Conservation (phyloP, 1,140 invertebrate species). For the Bombus confusus region DNA sequence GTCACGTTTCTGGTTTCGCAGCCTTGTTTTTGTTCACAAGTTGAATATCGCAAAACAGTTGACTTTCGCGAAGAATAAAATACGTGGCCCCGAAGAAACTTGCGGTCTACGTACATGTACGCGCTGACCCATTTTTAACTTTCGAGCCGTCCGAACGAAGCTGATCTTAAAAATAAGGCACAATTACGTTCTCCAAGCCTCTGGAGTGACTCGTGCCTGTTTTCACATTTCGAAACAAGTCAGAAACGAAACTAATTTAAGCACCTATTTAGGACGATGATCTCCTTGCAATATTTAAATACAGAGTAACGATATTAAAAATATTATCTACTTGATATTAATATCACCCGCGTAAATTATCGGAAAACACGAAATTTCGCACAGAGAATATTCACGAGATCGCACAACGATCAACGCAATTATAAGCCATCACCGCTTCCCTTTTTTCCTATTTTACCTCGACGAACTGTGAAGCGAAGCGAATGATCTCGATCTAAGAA, state of each 20-base stretch:
- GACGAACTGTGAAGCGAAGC: neutral
- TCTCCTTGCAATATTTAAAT: neutral
- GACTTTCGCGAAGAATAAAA: neutral
- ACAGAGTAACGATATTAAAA: no score
- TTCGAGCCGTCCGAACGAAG: neutral
- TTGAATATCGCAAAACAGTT: slow-evolving; percentile 19
- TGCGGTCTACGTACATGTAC: neutral
- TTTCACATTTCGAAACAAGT: neutral
- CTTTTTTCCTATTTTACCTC: neutral
- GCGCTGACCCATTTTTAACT: neutral
- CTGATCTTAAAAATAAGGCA: neutral
- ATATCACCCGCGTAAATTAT: no score
- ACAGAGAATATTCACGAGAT: no score
- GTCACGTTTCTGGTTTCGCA: slow-evolving; percentile 15
- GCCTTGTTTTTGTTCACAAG: slow-evolving; percentile 8
- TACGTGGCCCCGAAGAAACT: neutral
- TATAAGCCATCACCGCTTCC: no score
- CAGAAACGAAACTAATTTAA: neutral
- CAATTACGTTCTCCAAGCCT: neutral
- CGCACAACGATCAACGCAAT: no score
- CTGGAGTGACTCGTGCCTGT: rapidly evolving
- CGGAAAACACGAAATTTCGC: no score
- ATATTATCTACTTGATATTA: no score
- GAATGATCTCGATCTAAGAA: neutral
- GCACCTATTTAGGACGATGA: no score